Evolutionary conservation across 1,140 invertebrate species (phyloP), one percentile per base, ranked within the genome.

Genomic region (Zaprionus kolodkinae): DNA sequence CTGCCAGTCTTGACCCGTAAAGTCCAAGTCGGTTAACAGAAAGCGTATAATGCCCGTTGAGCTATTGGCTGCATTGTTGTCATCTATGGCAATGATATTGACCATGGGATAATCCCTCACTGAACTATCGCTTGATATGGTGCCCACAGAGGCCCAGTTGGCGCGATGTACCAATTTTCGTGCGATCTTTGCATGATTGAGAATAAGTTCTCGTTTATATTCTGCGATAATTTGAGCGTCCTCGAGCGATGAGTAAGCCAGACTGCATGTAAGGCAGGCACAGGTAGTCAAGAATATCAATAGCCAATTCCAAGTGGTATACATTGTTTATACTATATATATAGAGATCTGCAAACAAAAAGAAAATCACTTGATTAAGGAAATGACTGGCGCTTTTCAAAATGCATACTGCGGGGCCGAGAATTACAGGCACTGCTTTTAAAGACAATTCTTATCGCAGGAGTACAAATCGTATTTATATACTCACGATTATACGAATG

Each of bases 41-140:
- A 97, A 94, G 72, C 96, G 97, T 21, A 96, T 96, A 40, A 95
- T 91, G 36, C 97, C 97, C 1, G 95, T 95, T 15, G 96, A 96
- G 21, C 92, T 92, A 13, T 93, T 90, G 30, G 94, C 65, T 1
- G 94, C 93, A 61, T 72, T 75, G 1, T 96, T 96, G 92, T 97
- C 97, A 61, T 95, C 95, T 4, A 96, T 93, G 0, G 96, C 96
- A 69, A 96, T 94, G 3, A 97, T 94, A 79, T 95, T 96, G 1
- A 95, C 95, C 91, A 96, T 96, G 2, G 97, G 97, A 91, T 94
- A 97, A 0, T 94, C 94, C 75, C 93, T 86, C 2, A 96, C 95
- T 3, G 93, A 92, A 50, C 93, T 81, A 68, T 95, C 91, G 0
- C 94, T 94, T 15, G 96, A 97, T 76, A 96, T 95, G 1, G 96